Percentiles rank a stretch among this genome's conserved stretches.
These are phyloP conservation scores for Brachyhypopomus gauderio DNA, from an alignment of 2,113 vertebrate genomes.

Conservation along the genomic window DNA sequence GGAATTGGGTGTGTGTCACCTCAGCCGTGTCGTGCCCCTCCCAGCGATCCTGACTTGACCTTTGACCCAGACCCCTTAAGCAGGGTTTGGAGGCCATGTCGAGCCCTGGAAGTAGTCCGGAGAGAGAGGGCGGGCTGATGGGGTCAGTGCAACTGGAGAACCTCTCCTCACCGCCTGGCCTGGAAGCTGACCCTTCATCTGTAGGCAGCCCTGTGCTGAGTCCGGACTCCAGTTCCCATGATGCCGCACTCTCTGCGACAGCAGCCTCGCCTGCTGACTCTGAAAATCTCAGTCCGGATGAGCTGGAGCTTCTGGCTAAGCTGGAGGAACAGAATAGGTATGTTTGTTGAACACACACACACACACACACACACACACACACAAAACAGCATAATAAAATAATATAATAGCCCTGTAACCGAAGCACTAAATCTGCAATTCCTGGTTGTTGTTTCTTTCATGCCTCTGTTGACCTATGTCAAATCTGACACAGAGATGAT, in stretches of 20 bases:
- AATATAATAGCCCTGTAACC: too few relatives aligned
- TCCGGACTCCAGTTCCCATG: constrained; percentile 90
- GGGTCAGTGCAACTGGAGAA: constrained; percentile 66
- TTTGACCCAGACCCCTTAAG: constrained; percentile 17
- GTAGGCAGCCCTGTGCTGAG: constrained; percentile 88
- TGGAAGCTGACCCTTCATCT: constrained; percentile 69
- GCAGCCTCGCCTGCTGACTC: constrained; percentile 87
- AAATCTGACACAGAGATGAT: too few relatives aligned
- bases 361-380: not conserved
- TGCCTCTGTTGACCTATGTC: too few relatives aligned
- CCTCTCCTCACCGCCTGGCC: constrained; percentile 67
- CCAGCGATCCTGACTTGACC: constrained; percentile 1
- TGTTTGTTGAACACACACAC: not conserved
- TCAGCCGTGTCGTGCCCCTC: constrained; percentile 24
- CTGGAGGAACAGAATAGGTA: constrained; percentile 98
- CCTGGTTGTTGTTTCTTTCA: too few relatives aligned
- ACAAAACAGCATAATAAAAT: not conserved
- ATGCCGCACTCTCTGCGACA: constrained; percentile 76
- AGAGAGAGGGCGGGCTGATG: constrained; percentile 64
- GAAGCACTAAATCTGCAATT: too few relatives aligned
- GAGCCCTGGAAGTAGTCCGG: constrained; percentile 71
- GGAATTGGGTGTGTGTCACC: constrained; percentile 9
- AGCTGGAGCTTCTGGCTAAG: constrained; percentile 92
- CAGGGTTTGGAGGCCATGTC: constrained; percentile 64
- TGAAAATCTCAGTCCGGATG: constrained; percentile 92